These are phyloP conservation scores for Notodonta ziczac DNA, from an alignment of 2,888 invertebrate species.

Conservation along the genomic window DNA sequence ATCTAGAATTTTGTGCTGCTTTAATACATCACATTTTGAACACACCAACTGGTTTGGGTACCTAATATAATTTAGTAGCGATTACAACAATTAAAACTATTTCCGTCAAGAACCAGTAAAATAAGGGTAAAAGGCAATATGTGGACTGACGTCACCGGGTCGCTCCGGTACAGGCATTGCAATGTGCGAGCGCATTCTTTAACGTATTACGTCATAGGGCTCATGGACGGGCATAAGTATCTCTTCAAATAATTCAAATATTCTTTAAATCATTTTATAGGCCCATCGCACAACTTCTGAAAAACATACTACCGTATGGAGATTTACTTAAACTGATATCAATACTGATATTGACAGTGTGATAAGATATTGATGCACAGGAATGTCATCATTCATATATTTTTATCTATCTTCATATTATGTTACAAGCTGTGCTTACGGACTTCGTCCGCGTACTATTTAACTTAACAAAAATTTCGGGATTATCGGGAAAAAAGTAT, in stretches of 20 bases:
- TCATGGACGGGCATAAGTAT: constrained; percentile 33
- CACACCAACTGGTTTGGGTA: constrained; percentile 11
- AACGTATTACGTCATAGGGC: constrained; percentile 33
- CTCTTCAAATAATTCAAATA: too few species aligned
- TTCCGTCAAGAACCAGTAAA: constrained; percentile 26
- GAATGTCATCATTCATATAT: not conserved
- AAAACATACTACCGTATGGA: too few species aligned
- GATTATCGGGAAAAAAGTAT: too few species aligned
- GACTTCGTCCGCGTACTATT: too few species aligned
- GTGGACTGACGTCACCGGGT: constrained; percentile 45
- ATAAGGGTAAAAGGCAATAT: constrained; percentile 21
- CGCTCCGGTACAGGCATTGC: constrained; percentile 34
- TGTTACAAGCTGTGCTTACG: not conserved
- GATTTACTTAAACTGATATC: not conserved
- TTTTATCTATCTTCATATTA: not conserved
- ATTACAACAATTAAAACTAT: constrained; percentile 32
- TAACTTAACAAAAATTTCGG: too few species aligned
- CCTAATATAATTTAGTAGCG: constrained; percentile 22
- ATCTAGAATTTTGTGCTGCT: too few species aligned
- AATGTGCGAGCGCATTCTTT: constrained; percentile 38
- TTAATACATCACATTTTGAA: too few species aligned
- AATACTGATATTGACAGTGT: constrained; percentile 22
- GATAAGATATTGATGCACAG: constrained; percentile 27
- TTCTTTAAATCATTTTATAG: constrained; percentile 35
- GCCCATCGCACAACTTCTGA: not conserved